Evolutionary conservation across 2,888 invertebrate genomes (phyloP).

Genomic region (Vandiemenella viatica): DNA sequence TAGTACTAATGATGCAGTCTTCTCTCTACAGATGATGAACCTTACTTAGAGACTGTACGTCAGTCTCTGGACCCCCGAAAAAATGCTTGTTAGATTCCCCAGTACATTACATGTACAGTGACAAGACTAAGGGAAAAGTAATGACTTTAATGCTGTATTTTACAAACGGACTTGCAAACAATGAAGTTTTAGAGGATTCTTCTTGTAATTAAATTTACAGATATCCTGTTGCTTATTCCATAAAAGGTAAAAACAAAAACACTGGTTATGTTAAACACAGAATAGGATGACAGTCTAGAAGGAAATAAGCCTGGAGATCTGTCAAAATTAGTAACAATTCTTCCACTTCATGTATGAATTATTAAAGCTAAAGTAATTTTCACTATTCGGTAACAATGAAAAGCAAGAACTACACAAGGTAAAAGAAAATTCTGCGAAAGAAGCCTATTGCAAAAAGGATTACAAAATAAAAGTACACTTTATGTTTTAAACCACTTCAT

Average conservation of each 20-base stretch:
- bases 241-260: background rate
- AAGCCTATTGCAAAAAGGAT: background rate
- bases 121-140: slow-evolving; percentile 10
- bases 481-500: background rate
- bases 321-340: background rate
- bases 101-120: slow-evolving; percentile 11
- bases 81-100: slow-evolving; percentile 11
- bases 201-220: background rate
- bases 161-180: background rate
- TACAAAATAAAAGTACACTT: no score
- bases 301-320: background rate
- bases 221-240: background rate
- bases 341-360: no score
- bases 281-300: background rate
- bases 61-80: slow-evolving; percentile 15
- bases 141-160: background rate
- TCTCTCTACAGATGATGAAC: slow-evolving; percentile 15
- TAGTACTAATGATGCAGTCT: slow-evolving; percentile 17
- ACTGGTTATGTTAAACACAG: background rate
- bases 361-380: no score
- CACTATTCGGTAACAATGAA: no score
- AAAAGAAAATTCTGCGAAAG: no score
- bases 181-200: background rate
- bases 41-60: slow-evolving; percentile 14
- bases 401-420: no score